phyloP scores from a whole-genome alignment of 2,888 invertebrate species.

The Campoplex nolae region DNA sequence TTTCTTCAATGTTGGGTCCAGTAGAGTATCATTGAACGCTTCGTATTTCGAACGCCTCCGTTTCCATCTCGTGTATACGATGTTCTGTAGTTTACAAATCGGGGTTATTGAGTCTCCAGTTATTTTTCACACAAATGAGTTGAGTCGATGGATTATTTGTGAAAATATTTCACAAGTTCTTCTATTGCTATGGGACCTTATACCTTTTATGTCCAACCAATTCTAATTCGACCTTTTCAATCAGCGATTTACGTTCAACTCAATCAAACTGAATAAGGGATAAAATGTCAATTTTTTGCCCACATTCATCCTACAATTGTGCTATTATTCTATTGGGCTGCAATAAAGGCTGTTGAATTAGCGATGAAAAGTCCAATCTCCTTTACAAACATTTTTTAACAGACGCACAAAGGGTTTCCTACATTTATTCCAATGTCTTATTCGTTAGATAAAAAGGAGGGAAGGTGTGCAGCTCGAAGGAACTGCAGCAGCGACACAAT shows the following conservation, averaged over 20 bases:
- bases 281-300: not conserved
- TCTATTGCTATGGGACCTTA: not conserved
- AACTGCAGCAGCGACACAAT: conserved; percentile 38
- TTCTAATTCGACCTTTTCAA: too few species aligned
- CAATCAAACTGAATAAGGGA: too few species aligned
- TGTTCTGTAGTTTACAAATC: too few species aligned
- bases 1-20: too few species aligned
- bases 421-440: not conserved
- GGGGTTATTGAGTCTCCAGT: too few species aligned
- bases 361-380: not conserved
- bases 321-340: not conserved
- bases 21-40: too few species aligned
- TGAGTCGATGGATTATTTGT: not conserved
- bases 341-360: not conserved
- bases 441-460: not conserved
- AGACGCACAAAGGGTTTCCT: not conserved
- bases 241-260: too few species aligned
- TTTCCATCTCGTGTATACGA: not conserved
- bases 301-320: not conserved
- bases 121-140: not conserved
- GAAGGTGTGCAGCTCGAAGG: conserved; percentile 4
- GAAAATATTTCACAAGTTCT: not conserved
- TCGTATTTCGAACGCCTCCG: not conserved
- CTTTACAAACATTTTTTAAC: not conserved
- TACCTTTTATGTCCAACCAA: not conserved